A percentile compares a stretch with the other conserved stretches of the same genome.
Conservation (phyloP, 2,888 invertebrate species). For the Oscheius sp. region DNA sequence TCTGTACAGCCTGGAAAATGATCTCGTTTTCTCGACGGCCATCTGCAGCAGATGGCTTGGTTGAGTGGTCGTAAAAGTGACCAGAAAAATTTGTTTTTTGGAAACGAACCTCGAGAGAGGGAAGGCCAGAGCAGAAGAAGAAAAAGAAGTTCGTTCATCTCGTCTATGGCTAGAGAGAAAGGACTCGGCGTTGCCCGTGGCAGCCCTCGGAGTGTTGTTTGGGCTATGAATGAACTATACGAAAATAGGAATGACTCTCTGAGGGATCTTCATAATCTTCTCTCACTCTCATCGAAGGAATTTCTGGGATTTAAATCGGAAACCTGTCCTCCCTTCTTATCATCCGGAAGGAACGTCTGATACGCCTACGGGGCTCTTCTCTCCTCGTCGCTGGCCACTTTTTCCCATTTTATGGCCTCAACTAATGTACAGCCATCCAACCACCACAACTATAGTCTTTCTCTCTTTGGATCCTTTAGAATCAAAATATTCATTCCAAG, state of each 20-base stretch:
- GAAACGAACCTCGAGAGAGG: no score
- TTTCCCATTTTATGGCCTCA: no score
- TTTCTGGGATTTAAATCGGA: background rate
- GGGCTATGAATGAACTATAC: constrained; percentile 3
- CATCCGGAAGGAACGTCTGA: constrained; percentile 23
- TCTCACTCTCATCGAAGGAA: no score
- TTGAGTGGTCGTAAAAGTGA: no score
- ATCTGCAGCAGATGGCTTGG: constrained; percentile 14
- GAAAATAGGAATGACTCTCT: background rate
- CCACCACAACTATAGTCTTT: no score
- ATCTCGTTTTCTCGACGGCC: no score
- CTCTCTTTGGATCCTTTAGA: no score
- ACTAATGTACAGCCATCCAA: no score
- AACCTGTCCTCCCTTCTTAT: constrained; percentile 4
- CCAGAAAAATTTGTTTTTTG: no score
- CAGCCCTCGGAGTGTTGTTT: background rate
- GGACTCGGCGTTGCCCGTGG: background rate
- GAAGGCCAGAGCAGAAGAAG: background rate
- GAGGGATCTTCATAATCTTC: background rate
- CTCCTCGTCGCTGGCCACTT: background rate
- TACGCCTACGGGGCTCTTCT: constrained; percentile 1
- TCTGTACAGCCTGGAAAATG: no score
- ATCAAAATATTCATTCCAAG: no score
- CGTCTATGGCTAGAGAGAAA: no score
- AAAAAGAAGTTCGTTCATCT: constrained; percentile 2